Evolutionary conservation across 2,113 vertebrate species (phyloP).

Genomic region (Petrocephalus zakoni): DNA sequence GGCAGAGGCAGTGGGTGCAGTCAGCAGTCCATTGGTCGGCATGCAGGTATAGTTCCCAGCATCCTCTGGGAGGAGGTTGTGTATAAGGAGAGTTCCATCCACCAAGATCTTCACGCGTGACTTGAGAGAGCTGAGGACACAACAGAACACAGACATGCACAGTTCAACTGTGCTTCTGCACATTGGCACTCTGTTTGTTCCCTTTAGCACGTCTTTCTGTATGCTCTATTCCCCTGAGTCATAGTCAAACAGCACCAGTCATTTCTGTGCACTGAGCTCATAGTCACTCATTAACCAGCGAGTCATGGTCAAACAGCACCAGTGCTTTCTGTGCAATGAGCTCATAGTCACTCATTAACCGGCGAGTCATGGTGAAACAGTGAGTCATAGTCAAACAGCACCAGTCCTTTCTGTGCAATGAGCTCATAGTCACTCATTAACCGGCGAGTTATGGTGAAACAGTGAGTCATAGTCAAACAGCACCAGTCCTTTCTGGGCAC

Average conservation of each 20-base stretch:
- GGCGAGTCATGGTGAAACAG: no score
- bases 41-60: conserved; percentile 82
- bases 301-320: no score
- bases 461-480: not conserved
- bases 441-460: no score
- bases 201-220: not conserved
- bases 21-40: conserved; percentile 80
- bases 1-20: conserved; percentile 75
- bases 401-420: no score
- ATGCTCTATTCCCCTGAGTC: not conserved
- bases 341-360: no score
- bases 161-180: not conserved
- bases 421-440: no score
- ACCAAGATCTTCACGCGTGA: conserved; percentile 83
- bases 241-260: no score
- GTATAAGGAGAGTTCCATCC: conserved; percentile 82
- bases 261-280: no score
- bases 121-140: conserved; percentile 68
- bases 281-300: no score
- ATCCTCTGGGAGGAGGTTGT: conserved; percentile 66
- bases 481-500: no score
- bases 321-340: no score
- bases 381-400: no score
- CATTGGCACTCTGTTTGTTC: not conserved
- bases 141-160: not conserved